Percentiles rank a stretch among this genome's conserved stretches.
These are phyloP conservation scores for Dryobates pubescens DNA, from an alignment of 2,797 vertebrate genomes.

Conservation along the genomic window DNA sequence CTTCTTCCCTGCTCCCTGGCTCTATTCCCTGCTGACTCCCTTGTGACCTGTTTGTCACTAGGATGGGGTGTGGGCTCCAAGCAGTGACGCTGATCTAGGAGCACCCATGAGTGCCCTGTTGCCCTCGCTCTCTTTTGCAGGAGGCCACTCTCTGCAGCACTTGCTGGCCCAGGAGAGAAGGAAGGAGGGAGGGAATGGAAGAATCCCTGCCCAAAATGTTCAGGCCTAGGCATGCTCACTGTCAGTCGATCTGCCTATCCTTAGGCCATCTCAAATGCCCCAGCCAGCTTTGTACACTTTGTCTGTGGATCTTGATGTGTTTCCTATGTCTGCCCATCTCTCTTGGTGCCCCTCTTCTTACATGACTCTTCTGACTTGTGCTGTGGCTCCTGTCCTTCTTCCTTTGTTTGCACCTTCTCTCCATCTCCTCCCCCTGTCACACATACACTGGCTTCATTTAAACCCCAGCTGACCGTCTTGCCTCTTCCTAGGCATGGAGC, in stretches of 20 bases:
- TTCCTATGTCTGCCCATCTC: background rate
- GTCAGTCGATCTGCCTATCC: background rate
- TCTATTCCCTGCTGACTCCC: background rate
- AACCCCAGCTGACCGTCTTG: background rate
- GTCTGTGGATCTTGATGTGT: background rate
- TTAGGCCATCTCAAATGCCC: background rate
- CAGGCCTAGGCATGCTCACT: background rate
- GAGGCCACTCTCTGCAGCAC: background rate
- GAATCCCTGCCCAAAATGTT: background rate
- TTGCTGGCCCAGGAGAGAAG: background rate
- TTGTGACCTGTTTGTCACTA: background rate
- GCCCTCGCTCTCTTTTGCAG: accelerated
- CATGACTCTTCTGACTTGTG: background rate
- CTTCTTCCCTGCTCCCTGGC: background rate
- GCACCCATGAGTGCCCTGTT: background rate
- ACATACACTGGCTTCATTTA: accelerated
- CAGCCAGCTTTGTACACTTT: background rate
- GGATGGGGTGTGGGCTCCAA: background rate
- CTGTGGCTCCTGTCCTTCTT: background rate
- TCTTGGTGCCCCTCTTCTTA: background rate
- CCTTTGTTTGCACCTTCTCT: background rate
- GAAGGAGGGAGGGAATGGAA: background rate
- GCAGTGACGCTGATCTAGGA: background rate
- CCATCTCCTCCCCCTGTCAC: background rate
- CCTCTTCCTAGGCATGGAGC: slow-evolving; percentile 86